phyloP scores from a whole-genome alignment of 2,113 vertebrate genomes.

The Limnothrissa miodon region DNA sequence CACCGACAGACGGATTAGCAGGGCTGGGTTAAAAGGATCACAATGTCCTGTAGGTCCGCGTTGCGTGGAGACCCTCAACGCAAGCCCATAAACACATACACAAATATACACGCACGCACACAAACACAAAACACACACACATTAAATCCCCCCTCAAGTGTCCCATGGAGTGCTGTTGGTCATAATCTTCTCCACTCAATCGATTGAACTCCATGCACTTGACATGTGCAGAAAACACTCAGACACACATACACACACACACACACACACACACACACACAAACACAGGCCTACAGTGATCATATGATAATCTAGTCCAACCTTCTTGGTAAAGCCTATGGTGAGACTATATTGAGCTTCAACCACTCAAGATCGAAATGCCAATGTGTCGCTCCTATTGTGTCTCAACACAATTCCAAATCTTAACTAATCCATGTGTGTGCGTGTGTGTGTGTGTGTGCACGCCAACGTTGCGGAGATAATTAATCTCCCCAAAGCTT shows the following conservation, averaged over 20 bases:
- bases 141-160: constrained; percentile 2
- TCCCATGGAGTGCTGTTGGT: constrained; percentile 20
- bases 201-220: constrained; percentile 17
- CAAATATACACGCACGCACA: constrained; percentile 4
- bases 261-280: neutral
- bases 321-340: constrained; percentile 6
- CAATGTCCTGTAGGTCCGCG: neutral
- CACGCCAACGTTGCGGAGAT: neutral
- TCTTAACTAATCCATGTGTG: neutral
- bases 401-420: neutral
- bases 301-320: constrained; percentile 6
- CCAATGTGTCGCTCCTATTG: neutral
- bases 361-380: constrained; percentile 7
- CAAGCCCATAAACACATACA: constrained; percentile 5
- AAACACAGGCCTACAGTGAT: neutral
- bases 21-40: constrained; percentile 24
- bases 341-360: constrained; percentile 10
- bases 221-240: neutral
- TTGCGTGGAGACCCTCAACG: constrained; percentile 32
- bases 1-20: constrained; percentile 22
- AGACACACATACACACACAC: neutral
- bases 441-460: neutral
- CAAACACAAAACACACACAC: constrained; percentile 22
- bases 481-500: neutral
- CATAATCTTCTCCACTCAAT: constrained; percentile 21